phyloP scores from a whole-genome alignment of 92 coral and sea anemone species.

The Anthopleura xanthogrammica region DNA sequence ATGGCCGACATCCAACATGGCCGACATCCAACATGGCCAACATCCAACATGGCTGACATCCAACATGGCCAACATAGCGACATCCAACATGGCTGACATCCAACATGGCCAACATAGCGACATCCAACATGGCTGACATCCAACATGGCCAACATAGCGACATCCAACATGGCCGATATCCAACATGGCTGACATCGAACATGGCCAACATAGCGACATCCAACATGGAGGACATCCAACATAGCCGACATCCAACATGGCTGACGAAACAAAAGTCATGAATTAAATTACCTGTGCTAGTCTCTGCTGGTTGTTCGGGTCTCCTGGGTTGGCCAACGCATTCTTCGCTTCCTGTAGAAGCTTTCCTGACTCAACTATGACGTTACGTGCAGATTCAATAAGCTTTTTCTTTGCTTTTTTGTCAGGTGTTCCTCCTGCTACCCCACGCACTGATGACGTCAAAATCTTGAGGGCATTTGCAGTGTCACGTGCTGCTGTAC shows the following conservation, averaged over 20 bases:
- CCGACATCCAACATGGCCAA: not conserved
- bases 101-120: no score
- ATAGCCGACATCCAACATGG: not conserved
- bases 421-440: conserved; percentile 95
- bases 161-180: not conserved
- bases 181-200: not conserved
- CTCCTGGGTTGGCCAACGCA: conserved; percentile 86
- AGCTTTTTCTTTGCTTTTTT: conserved; percentile 78
- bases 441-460: conserved; percentile 93
- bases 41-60: not conserved
- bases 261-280: not conserved
- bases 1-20: no score
- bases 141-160: no score
- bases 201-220: no score
- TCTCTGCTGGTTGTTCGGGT: conserved; percentile 86
- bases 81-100: no score
- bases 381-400: conserved; percentile 91
- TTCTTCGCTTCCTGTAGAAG: conserved; percentile 86
- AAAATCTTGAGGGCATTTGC: conserved; percentile 89
- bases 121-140: not conserved
- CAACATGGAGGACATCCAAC: not conserved
- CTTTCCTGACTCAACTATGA: conserved; percentile 88
- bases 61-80: no score
- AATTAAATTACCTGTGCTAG: conserved; percentile 74
- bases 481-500: conserved; percentile 97